Base-by-base conservation (phyloP, 2,888 invertebrate species). In the Parasteatoda lunata region DNA sequence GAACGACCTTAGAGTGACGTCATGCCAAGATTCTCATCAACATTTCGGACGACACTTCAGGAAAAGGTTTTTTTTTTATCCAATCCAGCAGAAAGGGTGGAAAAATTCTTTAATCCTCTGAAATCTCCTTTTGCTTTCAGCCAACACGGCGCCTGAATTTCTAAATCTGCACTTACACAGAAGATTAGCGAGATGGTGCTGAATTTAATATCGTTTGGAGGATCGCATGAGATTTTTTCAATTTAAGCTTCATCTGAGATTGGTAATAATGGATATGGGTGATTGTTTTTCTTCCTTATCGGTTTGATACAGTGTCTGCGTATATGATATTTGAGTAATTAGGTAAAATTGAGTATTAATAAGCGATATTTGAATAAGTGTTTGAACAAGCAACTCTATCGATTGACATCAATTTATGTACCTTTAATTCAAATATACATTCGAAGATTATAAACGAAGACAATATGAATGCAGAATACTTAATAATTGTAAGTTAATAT, bases 51-150 rank as follows among this genome's bases (percentile, higher is more conserved):
- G 51, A 64, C 65, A 64, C 82, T n/a, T 69, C 71, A n/a, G 48
- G 71, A 83, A 66, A 72, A 47, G 65, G 71, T 52, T 71, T 77
- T 77, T 70, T 52, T 84, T 48, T 71, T 47, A 45, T 3, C 71
- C 9, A 49, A 15, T 49, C 51, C 52, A 54, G 59, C 15, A 66
- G 52, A 59, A 65, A 76, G 49, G 48, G 15, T 52, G 69, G 48
- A 66, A 69, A 15, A 47, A 73, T n/a, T 48, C 51, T 65, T n/a
- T 77, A 84, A 84, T 84, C 83, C 83, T 72, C 65, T 77, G 52
- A 71, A 72, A 77, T 71, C 77, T 71, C n/a, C n/a, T 65, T 71
- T 77, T 77, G 30, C 30, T 72, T 70, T n/a, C n/a, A 45, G 45
- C 72, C 13, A 30, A 66, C 68, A 71, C 49, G 48, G 49, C 77